Conservation (phyloP, 2,888 invertebrate species). For the Thymelicus sylvestris region DNA sequence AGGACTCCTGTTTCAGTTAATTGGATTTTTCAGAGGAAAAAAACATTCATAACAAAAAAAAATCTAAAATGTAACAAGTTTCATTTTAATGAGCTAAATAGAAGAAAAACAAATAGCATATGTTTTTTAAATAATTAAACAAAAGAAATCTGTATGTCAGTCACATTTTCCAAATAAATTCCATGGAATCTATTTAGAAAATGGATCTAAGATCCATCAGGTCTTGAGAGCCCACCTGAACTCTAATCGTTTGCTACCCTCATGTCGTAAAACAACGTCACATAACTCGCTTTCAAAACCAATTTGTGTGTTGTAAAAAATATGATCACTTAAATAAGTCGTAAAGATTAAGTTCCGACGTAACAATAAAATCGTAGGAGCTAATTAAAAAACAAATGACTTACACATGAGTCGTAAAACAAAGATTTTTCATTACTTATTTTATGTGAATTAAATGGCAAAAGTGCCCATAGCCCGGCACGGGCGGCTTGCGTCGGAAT, state of each 20-base stretch:
- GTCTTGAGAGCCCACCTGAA: neutral
- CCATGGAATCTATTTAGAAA: no score
- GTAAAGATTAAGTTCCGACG: conserved; percentile 8
- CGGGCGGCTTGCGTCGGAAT: no score
- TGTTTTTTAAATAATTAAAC: no score
- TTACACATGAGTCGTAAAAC: conserved; percentile 12
- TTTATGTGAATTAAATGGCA: conserved; percentile 1
- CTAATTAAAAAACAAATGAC: conserved; percentile 13
- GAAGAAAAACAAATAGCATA: no score
- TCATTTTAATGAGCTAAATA: no score
- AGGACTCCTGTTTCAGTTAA: no score
- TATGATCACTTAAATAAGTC: conserved; percentile 10
- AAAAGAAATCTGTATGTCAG: no score
- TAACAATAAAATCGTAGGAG: conserved; percentile 14
- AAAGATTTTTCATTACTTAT: conserved; percentile 7
- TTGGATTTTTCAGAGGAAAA: no score
- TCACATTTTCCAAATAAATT: no score
- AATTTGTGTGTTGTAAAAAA: conserved; percentile 3
- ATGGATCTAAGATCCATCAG: no score
- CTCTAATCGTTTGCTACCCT: neutral
- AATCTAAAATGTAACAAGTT: no score
- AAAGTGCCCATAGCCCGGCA: neutral
- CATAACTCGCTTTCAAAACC: conserved; percentile 3
- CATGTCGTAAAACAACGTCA: neutral
- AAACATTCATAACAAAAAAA: no score